Conservation (phyloP, 2,888 invertebrate genomes). For the Cephus spinipes region DNA sequence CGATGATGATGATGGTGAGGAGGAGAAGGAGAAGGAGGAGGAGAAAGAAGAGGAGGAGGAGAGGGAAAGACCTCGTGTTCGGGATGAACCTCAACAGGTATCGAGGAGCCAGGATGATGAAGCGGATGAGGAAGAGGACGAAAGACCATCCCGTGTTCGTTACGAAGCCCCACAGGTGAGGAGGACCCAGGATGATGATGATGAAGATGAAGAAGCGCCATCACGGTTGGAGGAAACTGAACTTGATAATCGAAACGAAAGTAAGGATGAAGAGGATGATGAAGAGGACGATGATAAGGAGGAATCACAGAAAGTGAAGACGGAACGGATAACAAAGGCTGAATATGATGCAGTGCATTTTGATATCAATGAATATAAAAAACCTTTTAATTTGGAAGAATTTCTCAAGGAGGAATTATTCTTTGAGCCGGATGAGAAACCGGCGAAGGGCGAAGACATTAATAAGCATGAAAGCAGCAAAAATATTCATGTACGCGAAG, state of each 20-base stretch:
- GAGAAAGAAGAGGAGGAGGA: slow-evolving; percentile 36
- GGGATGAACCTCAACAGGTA: neutral
- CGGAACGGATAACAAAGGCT: slow-evolving; percentile 5
- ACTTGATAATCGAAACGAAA: neutral
- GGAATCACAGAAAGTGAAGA: slow-evolving; percentile 3
- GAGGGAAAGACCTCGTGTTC: slow-evolving; percentile 31
- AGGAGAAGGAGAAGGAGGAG: slow-evolving; percentile 37
- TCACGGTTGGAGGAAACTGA: too few species aligned
- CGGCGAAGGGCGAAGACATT: neutral
- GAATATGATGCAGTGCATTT: slow-evolving; percentile 30
- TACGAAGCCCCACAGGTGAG: slow-evolving; percentile 14
- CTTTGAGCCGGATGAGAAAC: slow-evolving; percentile 17
- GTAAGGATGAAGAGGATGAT: slow-evolving; percentile 48
- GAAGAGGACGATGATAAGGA: slow-evolving; percentile 7
- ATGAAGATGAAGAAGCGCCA: slow-evolving; percentile 13
- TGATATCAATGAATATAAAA: slow-evolving; percentile 45
- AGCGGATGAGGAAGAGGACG: slow-evolving; percentile 8
- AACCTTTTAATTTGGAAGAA: slow-evolving; percentile 48
- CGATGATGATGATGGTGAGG: slow-evolving; percentile 40
- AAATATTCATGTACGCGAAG: slow-evolving; percentile 64
- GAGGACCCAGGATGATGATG: slow-evolving; percentile 34
- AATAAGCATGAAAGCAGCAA: slow-evolving; percentile 45
- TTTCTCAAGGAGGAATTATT: slow-evolving; percentile 40
- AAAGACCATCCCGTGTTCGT: slow-evolving; percentile 53
- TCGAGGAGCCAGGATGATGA: slow-evolving; percentile 5